These are phyloP conservation scores for Deilephila porcellus DNA, from an alignment of 2,888 invertebrate genomes.

Conservation along the genomic window DNA sequence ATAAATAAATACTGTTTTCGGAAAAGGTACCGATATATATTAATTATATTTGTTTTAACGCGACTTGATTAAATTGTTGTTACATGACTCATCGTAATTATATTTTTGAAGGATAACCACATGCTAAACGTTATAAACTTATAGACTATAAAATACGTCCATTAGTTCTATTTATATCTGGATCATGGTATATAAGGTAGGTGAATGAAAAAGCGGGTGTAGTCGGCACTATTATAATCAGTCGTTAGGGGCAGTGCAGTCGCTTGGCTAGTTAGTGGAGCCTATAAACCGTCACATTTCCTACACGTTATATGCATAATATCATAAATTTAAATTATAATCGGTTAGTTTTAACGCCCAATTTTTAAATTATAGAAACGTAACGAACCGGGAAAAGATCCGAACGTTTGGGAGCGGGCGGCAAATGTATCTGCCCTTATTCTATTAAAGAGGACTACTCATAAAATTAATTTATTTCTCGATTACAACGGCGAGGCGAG, in stretches of 20 bases:
- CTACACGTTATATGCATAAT: conserved; percentile 68
- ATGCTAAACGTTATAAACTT: not conserved
- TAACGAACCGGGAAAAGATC: conserved; percentile 69
- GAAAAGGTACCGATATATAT: conserved; percentile 72
- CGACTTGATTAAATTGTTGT: conserved; percentile 13
- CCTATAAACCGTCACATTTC: conserved; percentile 66
- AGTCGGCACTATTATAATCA: conserved; percentile 45
- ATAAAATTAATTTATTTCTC: conserved; percentile 84
- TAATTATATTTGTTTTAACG: conserved; percentile 78
- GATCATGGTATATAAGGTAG: no score
- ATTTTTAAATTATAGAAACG: conserved; percentile 78
- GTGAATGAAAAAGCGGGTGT: not conserved
- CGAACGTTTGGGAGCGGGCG: conserved; percentile 57
- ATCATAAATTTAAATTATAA: conserved; percentile 79
- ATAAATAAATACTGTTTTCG: conserved; percentile 67
- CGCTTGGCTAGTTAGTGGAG: conserved; percentile 69
- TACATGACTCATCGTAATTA: not conserved
- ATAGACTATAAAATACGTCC: not conserved
- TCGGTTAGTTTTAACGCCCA: conserved; percentile 79
- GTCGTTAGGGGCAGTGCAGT: conserved; percentile 54
- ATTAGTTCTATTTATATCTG: not conserved
- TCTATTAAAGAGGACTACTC: conserved; percentile 81
- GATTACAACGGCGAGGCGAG: conserved; percentile 79
- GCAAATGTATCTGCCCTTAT: conserved; percentile 52
- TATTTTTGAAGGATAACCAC: not conserved